phyloP scores from a whole-genome alignment of 2,113 vertebrate genomes.

The Siniperca chuatsi region DNA sequence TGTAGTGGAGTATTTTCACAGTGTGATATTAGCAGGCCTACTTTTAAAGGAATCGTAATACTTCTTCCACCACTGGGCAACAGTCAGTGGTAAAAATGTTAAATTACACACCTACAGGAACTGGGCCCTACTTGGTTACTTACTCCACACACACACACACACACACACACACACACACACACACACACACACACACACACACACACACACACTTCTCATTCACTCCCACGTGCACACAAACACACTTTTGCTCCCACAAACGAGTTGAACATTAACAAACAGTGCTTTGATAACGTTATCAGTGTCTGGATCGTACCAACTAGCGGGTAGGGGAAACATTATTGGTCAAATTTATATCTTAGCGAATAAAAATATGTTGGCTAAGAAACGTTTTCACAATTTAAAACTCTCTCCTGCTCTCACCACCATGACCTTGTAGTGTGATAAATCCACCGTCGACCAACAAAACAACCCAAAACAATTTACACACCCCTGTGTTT shows the following conservation, averaged over 20 bases:
- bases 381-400: fast-evolving
- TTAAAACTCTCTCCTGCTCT: fast-evolving
- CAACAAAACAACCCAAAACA: background rate
- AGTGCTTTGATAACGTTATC: background rate
- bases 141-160: background rate
- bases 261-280: slow-evolving; percentile 61
- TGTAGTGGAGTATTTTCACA: too few species aligned
- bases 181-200: background rate
- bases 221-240: background rate
- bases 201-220: background rate
- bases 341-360: background rate
- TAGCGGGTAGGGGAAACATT: background rate
- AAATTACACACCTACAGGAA: background rate
- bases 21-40: too few species aligned
- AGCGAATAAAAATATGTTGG: background rate
- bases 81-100: background rate
- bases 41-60: too few species aligned
- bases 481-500: slow-evolving; percentile 7
- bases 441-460: background rate
- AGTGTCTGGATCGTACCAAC: slow-evolving; percentile 70
- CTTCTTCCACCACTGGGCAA: too few species aligned
- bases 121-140: background rate
- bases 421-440: fast-evolving
- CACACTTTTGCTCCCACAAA: background rate
- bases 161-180: background rate